Percentiles rank a stretch among this genome's conserved stretches.
Conservation (phyloP, 2,888 invertebrate species). For the Drepanosiphum platanoidis region DNA sequence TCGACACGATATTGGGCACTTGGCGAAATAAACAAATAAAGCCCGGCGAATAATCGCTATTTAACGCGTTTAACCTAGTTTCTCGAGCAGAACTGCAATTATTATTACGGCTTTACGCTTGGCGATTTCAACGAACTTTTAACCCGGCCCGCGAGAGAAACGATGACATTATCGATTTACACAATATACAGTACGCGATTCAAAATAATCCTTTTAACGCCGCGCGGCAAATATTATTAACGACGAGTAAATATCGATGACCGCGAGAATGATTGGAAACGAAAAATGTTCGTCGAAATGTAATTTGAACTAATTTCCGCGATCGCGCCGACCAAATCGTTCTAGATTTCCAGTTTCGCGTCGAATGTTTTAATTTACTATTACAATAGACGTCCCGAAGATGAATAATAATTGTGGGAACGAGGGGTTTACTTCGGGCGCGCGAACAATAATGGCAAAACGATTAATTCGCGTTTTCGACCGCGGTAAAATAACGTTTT, state of each 20-base stretch:
- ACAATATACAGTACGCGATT: no score
- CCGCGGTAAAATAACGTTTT: background rate
- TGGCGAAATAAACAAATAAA: background rate
- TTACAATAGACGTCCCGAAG: background rate
- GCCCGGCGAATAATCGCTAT: slow-evolving; percentile 2
- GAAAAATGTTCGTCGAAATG: background rate
- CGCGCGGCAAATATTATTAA: no score
- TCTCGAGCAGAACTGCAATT: slow-evolving; percentile 41
- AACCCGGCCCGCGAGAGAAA: background rate
- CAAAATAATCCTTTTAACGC: no score
- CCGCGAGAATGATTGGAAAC: background rate
- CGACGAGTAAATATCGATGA: no score
- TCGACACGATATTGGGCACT: background rate
- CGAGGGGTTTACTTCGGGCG: background rate
- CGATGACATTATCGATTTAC: background rate
- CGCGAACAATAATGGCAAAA: background rate
- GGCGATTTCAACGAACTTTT: slow-evolving; percentile 22
- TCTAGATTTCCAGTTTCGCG: slow-evolving; percentile 22
- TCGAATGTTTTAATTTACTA: slow-evolving; percentile 37
- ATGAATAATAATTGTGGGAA: slow-evolving; percentile 16
- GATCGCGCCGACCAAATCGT: slow-evolving; percentile 4
- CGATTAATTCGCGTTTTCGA: background rate
- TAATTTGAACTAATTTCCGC: slow-evolving; percentile 26
- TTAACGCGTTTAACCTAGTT: slow-evolving; percentile 35
- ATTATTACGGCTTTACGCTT: background rate